These are phyloP conservation scores for Pardalotus punctatus DNA, from an alignment of 2,113 vertebrate species.

Conservation along the genomic window DNA sequence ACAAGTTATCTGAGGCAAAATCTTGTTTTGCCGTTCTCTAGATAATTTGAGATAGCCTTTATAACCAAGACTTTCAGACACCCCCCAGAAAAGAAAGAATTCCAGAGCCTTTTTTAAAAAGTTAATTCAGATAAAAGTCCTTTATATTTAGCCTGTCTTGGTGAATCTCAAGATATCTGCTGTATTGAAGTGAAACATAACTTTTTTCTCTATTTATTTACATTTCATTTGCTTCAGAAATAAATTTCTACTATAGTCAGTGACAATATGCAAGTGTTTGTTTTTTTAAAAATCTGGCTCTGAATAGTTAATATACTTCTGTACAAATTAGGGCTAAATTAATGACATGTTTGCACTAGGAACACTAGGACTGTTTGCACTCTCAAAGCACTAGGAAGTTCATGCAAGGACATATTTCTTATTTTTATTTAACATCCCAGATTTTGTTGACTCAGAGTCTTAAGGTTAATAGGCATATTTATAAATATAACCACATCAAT, in stretches of 20 bases:
- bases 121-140: not conserved
- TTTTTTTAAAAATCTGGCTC: not conserved
- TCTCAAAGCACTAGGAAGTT: constrained; percentile 9
- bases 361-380: not conserved
- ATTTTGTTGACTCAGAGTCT: constrained; percentile 42
- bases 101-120: not conserved
- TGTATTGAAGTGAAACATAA: not conserved
- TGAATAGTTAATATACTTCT: not conserved
- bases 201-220: not conserved
- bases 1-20: not conserved
- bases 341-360: not conserved
- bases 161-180: not conserved
- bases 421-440: constrained; percentile 41
- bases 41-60: constrained; percentile 46
- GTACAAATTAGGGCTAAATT: not conserved
- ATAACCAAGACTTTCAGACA: not conserved
- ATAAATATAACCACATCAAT: constrained; percentile 54
- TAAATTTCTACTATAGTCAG: not conserved
- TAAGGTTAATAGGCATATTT: constrained; percentile 57
- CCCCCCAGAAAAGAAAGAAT: not conserved
- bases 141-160: not conserved
- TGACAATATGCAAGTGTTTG: not conserved
- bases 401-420: constrained; percentile 41
- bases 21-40: constrained; percentile 3
- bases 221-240: not conserved